phyloP scores from a whole-genome alignment of 2,113 vertebrate genomes.

The western clawed frog (Xenopus tropicalis) region UCB_Xtro_10.0 CM004445.2:85507501-85508000 shows the following conservation, averaged over 20 bases:
- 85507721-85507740: too few relatives aligned
- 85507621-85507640: too few relatives aligned
- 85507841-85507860: constrained; percentile 24
- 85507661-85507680: too few relatives aligned
- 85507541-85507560: too few relatives aligned
- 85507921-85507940: constrained; percentile 21
- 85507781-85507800: not conserved
- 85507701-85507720: too few relatives aligned
- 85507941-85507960: constrained; percentile 54
- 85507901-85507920: constrained; percentile 52
- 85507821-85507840: constrained; percentile 20
- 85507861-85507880: constrained; percentile 35
- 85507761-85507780: not conserved
- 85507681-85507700: too few relatives aligned
- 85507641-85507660: too few relatives aligned
- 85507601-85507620: too few relatives aligned
- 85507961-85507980: constrained; percentile 36
- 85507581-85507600: too few relatives aligned
- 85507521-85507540: too few relatives aligned
- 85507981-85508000: not conserved
- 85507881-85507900: constrained; percentile 47
- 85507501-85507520: too few relatives aligned
- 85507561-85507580: too few relatives aligned
- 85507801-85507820: constrained; percentile 21
- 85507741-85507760: not conserved